Evolutionary conservation across 2,888 invertebrate species (phyloP).

Genomic region (Phlogophora meticulosa): DNA sequence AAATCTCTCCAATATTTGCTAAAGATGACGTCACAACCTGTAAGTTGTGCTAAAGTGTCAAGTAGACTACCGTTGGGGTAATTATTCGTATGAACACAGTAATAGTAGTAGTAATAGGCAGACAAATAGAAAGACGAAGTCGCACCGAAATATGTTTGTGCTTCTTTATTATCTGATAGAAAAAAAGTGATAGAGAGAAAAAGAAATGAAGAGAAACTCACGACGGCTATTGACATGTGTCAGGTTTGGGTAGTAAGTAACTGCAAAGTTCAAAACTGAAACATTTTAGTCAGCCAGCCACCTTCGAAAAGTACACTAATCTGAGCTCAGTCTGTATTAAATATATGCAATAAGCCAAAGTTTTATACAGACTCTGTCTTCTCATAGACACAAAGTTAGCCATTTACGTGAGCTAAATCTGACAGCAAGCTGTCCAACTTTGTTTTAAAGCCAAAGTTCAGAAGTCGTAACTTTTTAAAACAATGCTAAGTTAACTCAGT

Average conservation of each 20-base stretch:
- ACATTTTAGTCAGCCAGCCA: not conserved
- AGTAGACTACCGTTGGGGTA: too few relatives aligned
- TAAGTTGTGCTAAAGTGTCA: too few relatives aligned
- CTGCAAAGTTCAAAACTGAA: not conserved
- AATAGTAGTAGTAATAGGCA: too few relatives aligned
- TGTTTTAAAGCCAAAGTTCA: conserved; percentile 1
- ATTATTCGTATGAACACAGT: too few relatives aligned
- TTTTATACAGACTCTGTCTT: not conserved
- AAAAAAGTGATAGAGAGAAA: too few relatives aligned
- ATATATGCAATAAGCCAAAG: conserved; percentile 6
- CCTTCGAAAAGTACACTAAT: not conserved
- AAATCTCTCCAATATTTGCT: too few relatives aligned
- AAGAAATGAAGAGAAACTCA: too few relatives aligned
- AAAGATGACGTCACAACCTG: too few relatives aligned
- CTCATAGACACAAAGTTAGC: conserved; percentile 4
- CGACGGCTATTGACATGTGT: too few relatives aligned
- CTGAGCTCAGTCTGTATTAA: conserved; percentile 2
- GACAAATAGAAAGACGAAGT: too few relatives aligned
- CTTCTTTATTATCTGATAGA: too few relatives aligned
- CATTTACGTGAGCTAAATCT: conserved; percentile 14
- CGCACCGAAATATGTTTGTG: too few relatives aligned
- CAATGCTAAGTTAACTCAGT: not conserved
- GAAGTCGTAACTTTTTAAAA: not conserved
- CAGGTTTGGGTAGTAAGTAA: not conserved
- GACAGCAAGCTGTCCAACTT: conserved; percentile 20